phyloP scores from a whole-genome alignment of 2,888 invertebrate genomes.

The Metalampra italica region DNA sequence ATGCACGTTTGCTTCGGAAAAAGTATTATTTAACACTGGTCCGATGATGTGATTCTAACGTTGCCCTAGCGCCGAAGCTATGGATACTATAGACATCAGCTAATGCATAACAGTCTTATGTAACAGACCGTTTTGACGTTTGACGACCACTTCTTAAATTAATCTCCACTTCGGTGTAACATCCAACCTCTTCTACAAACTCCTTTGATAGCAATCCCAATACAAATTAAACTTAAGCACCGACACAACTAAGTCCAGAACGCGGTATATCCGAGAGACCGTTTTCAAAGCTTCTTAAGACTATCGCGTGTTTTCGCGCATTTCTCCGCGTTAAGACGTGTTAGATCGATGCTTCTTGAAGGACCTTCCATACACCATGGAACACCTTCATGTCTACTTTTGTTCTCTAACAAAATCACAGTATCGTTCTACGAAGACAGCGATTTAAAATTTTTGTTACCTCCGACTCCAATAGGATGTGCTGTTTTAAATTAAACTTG shows the following conservation, averaged over 20 bases:
- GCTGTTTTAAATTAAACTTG: too few species aligned
- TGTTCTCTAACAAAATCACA: too few species aligned
- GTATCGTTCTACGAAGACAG: too few species aligned
- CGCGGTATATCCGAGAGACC: constrained; percentile 6
- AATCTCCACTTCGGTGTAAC: constrained; percentile 17
- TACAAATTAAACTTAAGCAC: constrained; percentile 22
- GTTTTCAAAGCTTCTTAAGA: constrained; percentile 41
- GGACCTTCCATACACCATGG: constrained; percentile 2
- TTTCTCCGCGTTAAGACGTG: constrained; percentile 36
- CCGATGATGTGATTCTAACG: too few species aligned
- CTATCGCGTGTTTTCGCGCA: constrained; percentile 67
- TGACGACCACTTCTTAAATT: too few species aligned
- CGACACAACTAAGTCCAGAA: constrained; percentile 13
- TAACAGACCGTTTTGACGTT: too few species aligned
- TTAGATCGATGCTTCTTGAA: constrained; percentile 10
- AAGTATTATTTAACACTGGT: too few species aligned
- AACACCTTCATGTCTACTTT: not conserved
- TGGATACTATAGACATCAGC: too few species aligned
- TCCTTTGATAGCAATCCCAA: constrained; percentile 13
- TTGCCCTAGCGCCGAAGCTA: too few species aligned
- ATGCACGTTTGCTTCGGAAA: too few species aligned
- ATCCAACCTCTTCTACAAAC: constrained; percentile 14
- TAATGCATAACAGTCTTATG: too few species aligned
- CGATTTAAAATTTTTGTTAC: not conserved
- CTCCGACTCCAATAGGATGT: too few species aligned